Conservation (phyloP, 2,797 vertebrate species). For the Micrastur ruficollis region DNA sequence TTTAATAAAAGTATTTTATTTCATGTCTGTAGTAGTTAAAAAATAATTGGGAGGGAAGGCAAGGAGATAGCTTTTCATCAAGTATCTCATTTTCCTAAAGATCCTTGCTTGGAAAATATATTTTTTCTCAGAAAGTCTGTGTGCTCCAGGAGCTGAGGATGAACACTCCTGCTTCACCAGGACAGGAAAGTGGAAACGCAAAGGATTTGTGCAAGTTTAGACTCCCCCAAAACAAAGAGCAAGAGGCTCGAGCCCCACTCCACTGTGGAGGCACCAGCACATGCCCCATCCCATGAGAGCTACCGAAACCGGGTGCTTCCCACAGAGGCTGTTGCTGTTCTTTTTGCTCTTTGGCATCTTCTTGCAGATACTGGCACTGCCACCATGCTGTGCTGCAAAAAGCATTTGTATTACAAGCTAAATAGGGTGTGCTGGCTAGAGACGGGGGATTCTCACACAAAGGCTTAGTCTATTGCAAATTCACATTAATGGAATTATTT, state of each 20-base stretch:
- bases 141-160: not conserved
- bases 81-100: not conserved
- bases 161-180: not conserved
- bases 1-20: slow-evolving; percentile 56
- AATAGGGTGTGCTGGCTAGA: not conserved
- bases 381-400: not conserved
- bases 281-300: not conserved
- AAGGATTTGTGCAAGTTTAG: not conserved
- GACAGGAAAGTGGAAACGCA: not conserved
- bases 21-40: not conserved
- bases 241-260: not conserved
- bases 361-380: not conserved
- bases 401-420: not conserved
- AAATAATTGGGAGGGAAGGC: not conserved
- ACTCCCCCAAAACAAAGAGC: not conserved
- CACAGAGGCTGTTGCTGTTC: not conserved
- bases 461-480: not conserved
- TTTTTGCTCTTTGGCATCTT: not conserved
- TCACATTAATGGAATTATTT: not conserved
- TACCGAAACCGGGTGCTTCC: not conserved
- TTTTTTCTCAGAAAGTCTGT: not conserved
- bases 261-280: not conserved
- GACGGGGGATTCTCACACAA: no score
- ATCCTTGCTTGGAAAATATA: not conserved
- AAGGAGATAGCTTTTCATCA: not conserved